phyloP scores from a whole-genome alignment of 2,888 invertebrate genomes.

The Apomyelois bistriatella region DNA sequence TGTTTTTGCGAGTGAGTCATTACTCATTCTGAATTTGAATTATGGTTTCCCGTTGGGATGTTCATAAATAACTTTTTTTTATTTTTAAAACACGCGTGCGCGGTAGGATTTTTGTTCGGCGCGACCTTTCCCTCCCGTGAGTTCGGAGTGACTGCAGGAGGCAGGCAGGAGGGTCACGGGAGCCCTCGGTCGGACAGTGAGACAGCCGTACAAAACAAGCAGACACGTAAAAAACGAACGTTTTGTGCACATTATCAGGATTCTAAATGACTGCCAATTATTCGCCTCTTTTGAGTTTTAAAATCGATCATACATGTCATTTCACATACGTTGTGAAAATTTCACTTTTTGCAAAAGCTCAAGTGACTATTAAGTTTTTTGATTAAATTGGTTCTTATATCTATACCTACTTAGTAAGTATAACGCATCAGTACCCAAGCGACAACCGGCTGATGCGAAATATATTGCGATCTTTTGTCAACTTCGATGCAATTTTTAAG shows the following conservation, averaged over 20 bases:
- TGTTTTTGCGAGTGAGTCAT: neutral
- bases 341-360: neutral
- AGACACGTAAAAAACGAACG: constrained; percentile 41
- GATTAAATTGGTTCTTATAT: no score
- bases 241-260: neutral
- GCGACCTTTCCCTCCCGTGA: constrained; percentile 56
- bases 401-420: no score
- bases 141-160: constrained; percentile 63
- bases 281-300: neutral
- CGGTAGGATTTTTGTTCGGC: constrained; percentile 23
- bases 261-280: constrained; percentile 1
- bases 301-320: no score
- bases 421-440: no score
- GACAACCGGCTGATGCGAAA: no score
- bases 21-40: constrained; percentile 1
- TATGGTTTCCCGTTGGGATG: constrained; percentile 18
- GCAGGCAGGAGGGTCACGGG: constrained; percentile 36
- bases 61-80: constrained; percentile 31
- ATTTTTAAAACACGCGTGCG: constrained; percentile 52
- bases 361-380: no score
- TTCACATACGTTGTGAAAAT: neutral
- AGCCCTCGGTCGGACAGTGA: constrained; percentile 46
- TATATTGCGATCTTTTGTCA: no score
- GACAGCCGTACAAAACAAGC: constrained; percentile 56
- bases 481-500: no score